Conservation (phyloP, 2,888 invertebrate genomes). For the Lamellibrachia columna region DNA sequence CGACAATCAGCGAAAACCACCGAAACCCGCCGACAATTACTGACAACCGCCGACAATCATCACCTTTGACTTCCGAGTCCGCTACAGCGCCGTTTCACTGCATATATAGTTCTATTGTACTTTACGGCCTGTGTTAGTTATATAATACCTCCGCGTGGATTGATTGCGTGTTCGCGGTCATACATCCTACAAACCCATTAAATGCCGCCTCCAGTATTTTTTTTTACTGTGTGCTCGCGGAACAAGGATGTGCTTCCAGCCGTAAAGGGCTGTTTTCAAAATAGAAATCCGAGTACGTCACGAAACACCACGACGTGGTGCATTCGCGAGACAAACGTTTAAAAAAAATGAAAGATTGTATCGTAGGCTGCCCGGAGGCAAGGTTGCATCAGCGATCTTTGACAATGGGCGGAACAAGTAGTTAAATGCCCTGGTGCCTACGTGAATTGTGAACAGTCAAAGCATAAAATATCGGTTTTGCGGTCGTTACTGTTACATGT, state of each 20-base stretch:
- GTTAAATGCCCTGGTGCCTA: not conserved
- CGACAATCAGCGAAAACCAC: too few relatives aligned
- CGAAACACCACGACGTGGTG: not conserved
- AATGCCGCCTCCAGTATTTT: too few relatives aligned
- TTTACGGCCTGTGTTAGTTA: too few relatives aligned
- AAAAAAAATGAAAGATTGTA: not conserved
- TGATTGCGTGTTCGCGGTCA: too few relatives aligned
- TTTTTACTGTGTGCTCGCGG: not conserved
- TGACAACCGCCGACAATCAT: too few relatives aligned
- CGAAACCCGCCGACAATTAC: too few relatives aligned
- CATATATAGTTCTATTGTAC: too few relatives aligned
- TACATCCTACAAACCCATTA: too few relatives aligned
- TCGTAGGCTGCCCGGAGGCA: not conserved
- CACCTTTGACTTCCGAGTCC: too few relatives aligned
- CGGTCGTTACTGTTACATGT: not conserved
- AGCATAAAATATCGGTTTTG: not conserved
- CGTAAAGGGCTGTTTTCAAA: not conserved
- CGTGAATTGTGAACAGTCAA: not conserved
- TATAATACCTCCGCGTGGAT: too few relatives aligned
- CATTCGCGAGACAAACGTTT: not conserved
- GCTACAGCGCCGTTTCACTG: too few relatives aligned
- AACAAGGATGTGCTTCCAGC: not conserved
- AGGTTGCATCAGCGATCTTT: not conserved
- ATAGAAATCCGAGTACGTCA: constrained; percentile 8
- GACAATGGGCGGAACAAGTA: not conserved